Percentiles rank a stretch among this genome's conserved stretches.
Conservation (phyloP, 2,888 invertebrate species). For the Gonocerus acuteangulatus region DNA sequence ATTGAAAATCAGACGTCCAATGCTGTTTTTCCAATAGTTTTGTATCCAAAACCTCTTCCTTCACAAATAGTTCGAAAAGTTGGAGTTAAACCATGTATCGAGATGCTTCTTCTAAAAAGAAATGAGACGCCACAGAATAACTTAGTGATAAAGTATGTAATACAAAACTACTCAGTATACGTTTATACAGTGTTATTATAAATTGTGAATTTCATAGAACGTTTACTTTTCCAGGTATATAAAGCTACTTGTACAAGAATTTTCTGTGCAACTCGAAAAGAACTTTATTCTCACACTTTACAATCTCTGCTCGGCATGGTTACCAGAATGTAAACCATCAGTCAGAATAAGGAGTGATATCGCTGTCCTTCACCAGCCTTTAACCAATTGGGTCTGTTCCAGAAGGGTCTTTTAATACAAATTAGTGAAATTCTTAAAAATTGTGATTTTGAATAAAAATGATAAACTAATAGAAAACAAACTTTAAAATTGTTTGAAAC, state of each 20-base stretch:
- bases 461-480: too few relatives aligned
- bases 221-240: conserved; percentile 45
- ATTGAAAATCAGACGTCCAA: conserved; percentile 68
- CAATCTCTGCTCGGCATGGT: conserved; percentile 55
- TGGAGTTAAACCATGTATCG: conserved; percentile 55
- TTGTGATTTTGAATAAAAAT: too few relatives aligned
- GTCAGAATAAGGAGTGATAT: conserved; percentile 52
- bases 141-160: conserved; percentile 52
- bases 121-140: conserved; percentile 48
- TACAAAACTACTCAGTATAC: too few relatives aligned
- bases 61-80: conserved; percentile 43
- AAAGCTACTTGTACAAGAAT: conserved; percentile 58
- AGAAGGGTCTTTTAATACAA: too few relatives aligned
- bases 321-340: conserved; percentile 52
- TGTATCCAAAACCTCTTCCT: conserved; percentile 53
- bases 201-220: too few relatives aligned
- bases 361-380: conserved; percentile 53
- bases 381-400: conserved; percentile 40
- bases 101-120: conserved; percentile 51
- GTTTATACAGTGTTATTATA: too few relatives aligned
- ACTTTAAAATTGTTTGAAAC: too few relatives aligned
- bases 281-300: conserved; percentile 53
- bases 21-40: conserved; percentile 60
- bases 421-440: too few relatives aligned
- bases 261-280: conserved; percentile 60